Conservation (phyloP, 1,140 invertebrate genomes). For the Lepidotrigona ventralis region DNA sequence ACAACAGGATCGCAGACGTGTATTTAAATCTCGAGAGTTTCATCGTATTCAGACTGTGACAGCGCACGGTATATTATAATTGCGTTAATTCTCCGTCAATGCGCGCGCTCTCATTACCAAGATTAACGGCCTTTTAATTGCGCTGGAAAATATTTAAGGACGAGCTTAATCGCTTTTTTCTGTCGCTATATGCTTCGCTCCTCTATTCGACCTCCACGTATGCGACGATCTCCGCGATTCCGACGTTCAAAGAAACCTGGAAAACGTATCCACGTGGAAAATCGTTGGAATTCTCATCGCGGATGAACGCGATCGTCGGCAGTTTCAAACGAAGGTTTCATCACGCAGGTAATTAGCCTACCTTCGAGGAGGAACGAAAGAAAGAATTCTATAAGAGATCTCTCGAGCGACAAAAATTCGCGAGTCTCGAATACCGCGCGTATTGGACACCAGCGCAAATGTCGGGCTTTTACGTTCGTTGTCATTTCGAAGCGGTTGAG, state of each 20-base stretch:
- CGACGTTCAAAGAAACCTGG: not conserved
- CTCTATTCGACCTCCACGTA: too few species aligned
- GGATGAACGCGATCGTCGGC: too few species aligned
- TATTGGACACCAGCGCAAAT: not conserved
- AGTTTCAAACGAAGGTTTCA: not conserved
- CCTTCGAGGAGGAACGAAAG: not conserved
- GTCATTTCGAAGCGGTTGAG: slow-evolving; percentile 1
- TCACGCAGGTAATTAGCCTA: not conserved
- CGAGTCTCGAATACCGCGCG: not conserved
- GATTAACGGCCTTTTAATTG: slow-evolving; percentile 75
- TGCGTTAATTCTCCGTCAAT: slow-evolving; percentile 60
- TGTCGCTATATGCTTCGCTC: too few species aligned
- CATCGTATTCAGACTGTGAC: slow-evolving; percentile 76
- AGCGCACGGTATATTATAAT: slow-evolving; percentile 64
- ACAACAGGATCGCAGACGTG: slow-evolving; percentile 46
- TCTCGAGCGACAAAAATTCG: not conserved
- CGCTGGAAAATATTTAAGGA: slow-evolving; percentile 42
- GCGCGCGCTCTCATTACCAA: slow-evolving; percentile 52
- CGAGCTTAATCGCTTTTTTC: slow-evolving; percentile 26
- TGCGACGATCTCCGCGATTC: not conserved
- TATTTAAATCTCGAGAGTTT: slow-evolving; percentile 69
- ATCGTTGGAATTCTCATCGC: not conserved
- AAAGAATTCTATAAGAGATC: not conserved
- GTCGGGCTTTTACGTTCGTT: not conserved
- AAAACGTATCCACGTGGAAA: not conserved